Conservation (phyloP, 2,888 invertebrate genomes). For the Schizaphis graminum region DNA sequence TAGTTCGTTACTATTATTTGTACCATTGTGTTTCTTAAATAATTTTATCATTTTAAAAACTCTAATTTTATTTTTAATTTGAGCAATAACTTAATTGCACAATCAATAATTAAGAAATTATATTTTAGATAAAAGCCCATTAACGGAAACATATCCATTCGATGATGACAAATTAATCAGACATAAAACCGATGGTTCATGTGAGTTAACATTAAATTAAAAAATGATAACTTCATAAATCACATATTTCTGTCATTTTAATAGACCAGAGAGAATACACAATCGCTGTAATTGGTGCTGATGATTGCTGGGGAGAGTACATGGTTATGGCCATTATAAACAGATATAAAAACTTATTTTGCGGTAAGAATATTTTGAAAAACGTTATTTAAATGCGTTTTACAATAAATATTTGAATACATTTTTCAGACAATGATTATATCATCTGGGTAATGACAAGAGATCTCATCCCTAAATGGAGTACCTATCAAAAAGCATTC, state of each 20-base stretch:
- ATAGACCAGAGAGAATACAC: constrained; percentile 10
- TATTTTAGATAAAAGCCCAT: background rate
- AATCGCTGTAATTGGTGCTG: background rate
- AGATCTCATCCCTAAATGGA: background rate
- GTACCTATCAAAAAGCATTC: background rate
- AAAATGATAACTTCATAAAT: background rate
- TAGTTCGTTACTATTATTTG: background rate
- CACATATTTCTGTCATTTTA: background rate
- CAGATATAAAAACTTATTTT: background rate
- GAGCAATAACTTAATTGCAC: background rate
- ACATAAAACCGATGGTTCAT: background rate
- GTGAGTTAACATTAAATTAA: background rate
- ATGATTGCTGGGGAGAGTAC: background rate
- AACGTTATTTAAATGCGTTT: background rate
- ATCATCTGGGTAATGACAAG: background rate
- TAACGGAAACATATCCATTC: background rate
- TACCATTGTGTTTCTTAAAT: too few relatives aligned
- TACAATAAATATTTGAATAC: background rate
- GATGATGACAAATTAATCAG: background rate
- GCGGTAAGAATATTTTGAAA: background rate
- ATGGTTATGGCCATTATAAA: background rate
- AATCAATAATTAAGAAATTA: background rate
- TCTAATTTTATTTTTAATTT: background rate
- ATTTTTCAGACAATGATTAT: background rate
- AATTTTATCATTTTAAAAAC: background rate